phyloP scores from a whole-genome alignment of 1,140 invertebrate species.

The Chironomus striatipennis region DNA sequence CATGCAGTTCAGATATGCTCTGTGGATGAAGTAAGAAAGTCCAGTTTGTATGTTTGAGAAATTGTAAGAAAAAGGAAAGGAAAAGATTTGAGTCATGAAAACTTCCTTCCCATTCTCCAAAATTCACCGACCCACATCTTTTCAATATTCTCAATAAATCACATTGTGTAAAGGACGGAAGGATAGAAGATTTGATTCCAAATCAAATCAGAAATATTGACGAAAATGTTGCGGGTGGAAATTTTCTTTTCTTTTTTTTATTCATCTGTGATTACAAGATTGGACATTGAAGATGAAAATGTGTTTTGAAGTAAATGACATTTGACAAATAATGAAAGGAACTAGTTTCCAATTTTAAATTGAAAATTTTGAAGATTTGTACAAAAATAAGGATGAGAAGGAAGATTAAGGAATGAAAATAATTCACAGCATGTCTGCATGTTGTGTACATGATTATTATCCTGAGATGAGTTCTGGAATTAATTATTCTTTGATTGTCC shows the following conservation, averaged over 20 bases:
- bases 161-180: no score
- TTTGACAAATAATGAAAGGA: neutral
- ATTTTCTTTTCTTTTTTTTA: no score
- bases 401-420: neutral
- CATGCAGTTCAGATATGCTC: neutral
- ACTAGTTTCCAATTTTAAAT: neutral
- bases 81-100: neutral
- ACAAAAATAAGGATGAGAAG: neutral
- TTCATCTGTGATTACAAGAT: no score
- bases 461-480: neutral
- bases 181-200: no score
- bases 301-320: neutral
- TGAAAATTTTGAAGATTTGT: neutral
- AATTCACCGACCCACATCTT: no score
- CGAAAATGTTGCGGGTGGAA: no score
- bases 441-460: constrained; percentile 8
- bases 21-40: neutral
- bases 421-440: neutral
- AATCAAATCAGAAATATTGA: no score
- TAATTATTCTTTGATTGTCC: neutral
- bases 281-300: constrained; percentile 2
- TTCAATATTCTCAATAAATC: no score
- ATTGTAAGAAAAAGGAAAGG: no score
- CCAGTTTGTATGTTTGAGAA: neutral
- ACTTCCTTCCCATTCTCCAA: no score